These are phyloP conservation scores for Clarias platycephalus DNA, from an alignment of 2,797 vertebrate species.

Conservation along the genomic window DNA sequence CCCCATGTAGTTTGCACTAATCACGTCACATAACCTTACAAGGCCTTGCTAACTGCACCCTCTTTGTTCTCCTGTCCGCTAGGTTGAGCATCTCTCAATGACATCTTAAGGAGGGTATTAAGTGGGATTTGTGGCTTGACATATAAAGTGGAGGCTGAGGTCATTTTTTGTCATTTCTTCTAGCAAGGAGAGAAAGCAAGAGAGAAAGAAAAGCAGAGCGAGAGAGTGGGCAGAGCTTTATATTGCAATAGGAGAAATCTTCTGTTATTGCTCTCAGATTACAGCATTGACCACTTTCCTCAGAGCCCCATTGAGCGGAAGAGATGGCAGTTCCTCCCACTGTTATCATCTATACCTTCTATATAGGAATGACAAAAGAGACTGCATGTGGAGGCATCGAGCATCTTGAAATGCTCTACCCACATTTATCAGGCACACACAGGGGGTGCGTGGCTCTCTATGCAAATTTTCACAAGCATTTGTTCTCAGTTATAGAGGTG, in stretches of 20 bases:
- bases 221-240: conserved; percentile 55
- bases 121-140: conserved; percentile 71
- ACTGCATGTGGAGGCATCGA: conserved; percentile 21
- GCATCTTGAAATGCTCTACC: conserved; percentile 40
- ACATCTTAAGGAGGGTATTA: conserved; percentile 71
- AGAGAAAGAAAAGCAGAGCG: conserved; percentile 30
- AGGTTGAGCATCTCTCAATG: conserved; percentile 57
- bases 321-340: conserved; percentile 33
- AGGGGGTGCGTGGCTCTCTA: conserved; percentile 19
- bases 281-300: conserved; percentile 65
- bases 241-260: conserved; percentile 60
- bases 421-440: conserved; percentile 6
- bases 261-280: conserved; percentile 67
- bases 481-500: not conserved
- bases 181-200: conserved; percentile 50
- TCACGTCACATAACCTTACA: conserved; percentile 7
- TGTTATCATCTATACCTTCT: conserved; percentile 32
- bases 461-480: conserved; percentile 15
- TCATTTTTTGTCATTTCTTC: conserved; percentile 58
- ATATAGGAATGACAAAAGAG: conserved; percentile 33
- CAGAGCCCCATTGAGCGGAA: conserved; percentile 54
- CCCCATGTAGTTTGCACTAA: not conserved
- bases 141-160: conserved; percentile 66
- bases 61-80: conserved; percentile 12
- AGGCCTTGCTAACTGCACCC: not conserved